Evolutionary conservation across 2,888 invertebrate species (phyloP), one percentile per base, ranked within the genome.

Genomic region (Cataglyphis livida): DNA sequence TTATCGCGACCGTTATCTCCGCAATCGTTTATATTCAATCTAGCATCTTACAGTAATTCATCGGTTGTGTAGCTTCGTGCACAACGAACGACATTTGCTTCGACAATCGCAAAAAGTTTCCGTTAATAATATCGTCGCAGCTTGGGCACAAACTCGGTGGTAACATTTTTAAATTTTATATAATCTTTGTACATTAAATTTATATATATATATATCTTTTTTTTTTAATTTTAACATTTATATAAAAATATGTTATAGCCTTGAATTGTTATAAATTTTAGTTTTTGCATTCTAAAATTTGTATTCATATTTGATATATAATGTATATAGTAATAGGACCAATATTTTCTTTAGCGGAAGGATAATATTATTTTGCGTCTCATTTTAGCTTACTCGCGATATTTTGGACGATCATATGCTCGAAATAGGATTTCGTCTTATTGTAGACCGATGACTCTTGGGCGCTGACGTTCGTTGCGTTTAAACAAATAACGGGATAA

Each of bases 401-500:
- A 89, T 89, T 89, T 74, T 38, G 57, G 28, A 15, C 25, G 73
- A 83, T 73, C 61, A 25, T 48, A 41, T 10, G 0, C 59, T 15
- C 70, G 64, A 73, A 89, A 89, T 89, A 89, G 79, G 81, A 48
- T 57, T 83, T 84, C 73, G 61, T 82, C 74, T 84, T 86, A 86
- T 85, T 85, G 82, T 83, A 82, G 78, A 62, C 70, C 41, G 62
- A 65, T 48, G 62, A 71, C 81, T 65, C 41, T 64, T 38, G 32
- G 18, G n/a, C 62, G 41, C 82, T 88, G 89, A 89, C 88, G 89
- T 51, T 74, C 35, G 51, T 82, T 82, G 68, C 79, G 83, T 82
- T 84, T 81, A 85, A 89, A 87, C 85, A 89, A 89, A 89, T 87
- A 89, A 57, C 57, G 38, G 84, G 84, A 79, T 89, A 89, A 84